phyloP scores from a whole-genome alignment of 1,140 invertebrate species.

The Cataglyphis hispanica region DNA sequence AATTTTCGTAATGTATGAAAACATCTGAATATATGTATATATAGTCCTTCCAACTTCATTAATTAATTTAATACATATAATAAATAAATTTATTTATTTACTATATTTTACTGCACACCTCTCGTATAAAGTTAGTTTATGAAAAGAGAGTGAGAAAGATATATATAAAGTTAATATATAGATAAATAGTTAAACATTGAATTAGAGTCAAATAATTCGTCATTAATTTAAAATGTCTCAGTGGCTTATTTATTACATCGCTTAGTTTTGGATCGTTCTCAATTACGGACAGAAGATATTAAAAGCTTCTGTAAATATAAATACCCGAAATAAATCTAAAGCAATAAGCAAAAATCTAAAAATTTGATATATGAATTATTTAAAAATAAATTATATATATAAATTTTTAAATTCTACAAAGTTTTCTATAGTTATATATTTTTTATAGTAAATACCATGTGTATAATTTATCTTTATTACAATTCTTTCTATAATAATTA shows the following conservation, averaged over 20 bases:
- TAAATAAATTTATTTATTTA: no score
- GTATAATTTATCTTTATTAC: neutral
- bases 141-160: neutral
- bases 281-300: slow-evolving; percentile 8
- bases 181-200: slow-evolving; percentile 34
- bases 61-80: no score
- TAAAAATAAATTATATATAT: slow-evolving; percentile 1
- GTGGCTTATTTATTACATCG: slow-evolving; percentile 44
- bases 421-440: neutral
- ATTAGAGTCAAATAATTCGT: slow-evolving; percentile 46
- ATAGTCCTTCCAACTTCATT: neutral
- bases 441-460: neutral
- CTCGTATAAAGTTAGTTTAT: neutral
- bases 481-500: neutral
- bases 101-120: neutral
- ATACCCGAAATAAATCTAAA: slow-evolving; percentile 35
- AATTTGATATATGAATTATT: neutral
- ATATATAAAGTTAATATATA: neutral
- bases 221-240: slow-evolving; percentile 35
- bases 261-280: slow-evolving; percentile 48
- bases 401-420: neutral
- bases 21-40: neutral
- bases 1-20: neutral
- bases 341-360: slow-evolving; percentile 11
- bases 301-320: slow-evolving; percentile 5